These are phyloP conservation scores for Hippotragus niger DNA, from an alignment of 2,113 vertebrate species.

Conservation along the genomic window DNA sequence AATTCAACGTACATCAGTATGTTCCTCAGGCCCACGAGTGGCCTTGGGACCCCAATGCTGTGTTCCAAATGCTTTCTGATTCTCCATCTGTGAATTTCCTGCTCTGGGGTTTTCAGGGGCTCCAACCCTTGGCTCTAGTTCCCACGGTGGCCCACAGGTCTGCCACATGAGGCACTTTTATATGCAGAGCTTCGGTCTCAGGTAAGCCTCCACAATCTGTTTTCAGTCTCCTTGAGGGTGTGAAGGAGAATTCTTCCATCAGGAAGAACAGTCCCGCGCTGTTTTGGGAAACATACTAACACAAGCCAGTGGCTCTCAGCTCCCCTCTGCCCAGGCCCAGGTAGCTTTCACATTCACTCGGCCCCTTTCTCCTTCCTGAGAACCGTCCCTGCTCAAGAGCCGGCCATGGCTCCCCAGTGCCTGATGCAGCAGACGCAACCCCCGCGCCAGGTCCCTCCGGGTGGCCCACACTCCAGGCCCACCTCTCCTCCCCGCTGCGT, in stretches of 20 bases:
- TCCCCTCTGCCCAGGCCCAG: background rate
- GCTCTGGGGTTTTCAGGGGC: background rate
- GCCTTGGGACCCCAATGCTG: background rate
- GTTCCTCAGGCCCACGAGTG: background rate
- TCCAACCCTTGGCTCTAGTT: too few relatives aligned
- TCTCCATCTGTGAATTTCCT: background rate
- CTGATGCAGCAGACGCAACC: background rate
- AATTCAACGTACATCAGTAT: background rate
- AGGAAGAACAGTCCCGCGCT: background rate
- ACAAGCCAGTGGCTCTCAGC: background rate
- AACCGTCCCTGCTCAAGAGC: background rate
- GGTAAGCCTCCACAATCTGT: background rate
- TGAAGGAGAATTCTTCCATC: background rate
- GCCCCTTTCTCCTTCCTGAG: background rate
- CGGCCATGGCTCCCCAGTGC: background rate
- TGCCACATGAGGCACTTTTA: background rate
- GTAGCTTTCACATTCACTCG: background rate
- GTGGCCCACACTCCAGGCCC: background rate
- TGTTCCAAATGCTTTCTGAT: background rate
- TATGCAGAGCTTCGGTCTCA: background rate
- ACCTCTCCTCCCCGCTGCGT: rapidly evolving
- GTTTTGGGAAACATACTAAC: background rate
- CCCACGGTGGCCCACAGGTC: rapidly evolving
- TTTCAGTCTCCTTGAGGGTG: background rate
- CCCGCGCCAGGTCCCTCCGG: background rate